Evolutionary conservation across 2,888 invertebrate genomes (phyloP), one percentile per base, ranked within the genome.

Genomic region (Campoplex nolae): DNA sequence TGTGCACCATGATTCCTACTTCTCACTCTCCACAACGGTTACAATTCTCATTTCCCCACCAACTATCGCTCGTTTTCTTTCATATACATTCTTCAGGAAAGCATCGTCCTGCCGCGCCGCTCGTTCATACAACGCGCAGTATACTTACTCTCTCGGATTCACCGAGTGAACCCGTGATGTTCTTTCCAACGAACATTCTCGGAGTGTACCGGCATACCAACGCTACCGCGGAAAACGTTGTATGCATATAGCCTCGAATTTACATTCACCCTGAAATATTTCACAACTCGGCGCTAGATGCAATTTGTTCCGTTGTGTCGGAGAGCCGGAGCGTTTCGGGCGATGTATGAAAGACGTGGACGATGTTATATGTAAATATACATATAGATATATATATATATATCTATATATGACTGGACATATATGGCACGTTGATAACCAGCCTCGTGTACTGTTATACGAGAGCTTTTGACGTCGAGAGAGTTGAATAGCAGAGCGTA

Each of bases 261-360:
- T 91, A 90, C 90, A 92, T 91, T 90, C 90, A 85, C 88, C 85
- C 87, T 73, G 89, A 88, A 91, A 92, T 91, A 91, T 91, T 89
- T 90, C 89, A 85, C 89, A 88, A 89, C 85, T 82, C 83, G 83
- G 81, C 70, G 82, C 86, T 87, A 83, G 89, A 88, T 88, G 89
- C 90, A 91, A 92, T 92, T 92, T 90, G 90, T 92, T 91, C 89
- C 89, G 89, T 90, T 90, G 85, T 81, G 88, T 88, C 88, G 84
- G 65, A 80, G 85, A 80, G 85, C 77, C 62, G 67, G 70, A 78
- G 54, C 68, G 28, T 75, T 58, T 58, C 77, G 71, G 62, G 35
- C 76, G 62, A 75, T 82, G 8, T 82, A 68, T 56, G 56, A 42
- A 58, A 51, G 51, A 77, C 62, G 38, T 70, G n/a, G 38, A 42